These are phyloP conservation scores for Pseudanteris insignis DNA, from an alignment of 2,888 invertebrate species.

Conservation along the genomic window DNA sequence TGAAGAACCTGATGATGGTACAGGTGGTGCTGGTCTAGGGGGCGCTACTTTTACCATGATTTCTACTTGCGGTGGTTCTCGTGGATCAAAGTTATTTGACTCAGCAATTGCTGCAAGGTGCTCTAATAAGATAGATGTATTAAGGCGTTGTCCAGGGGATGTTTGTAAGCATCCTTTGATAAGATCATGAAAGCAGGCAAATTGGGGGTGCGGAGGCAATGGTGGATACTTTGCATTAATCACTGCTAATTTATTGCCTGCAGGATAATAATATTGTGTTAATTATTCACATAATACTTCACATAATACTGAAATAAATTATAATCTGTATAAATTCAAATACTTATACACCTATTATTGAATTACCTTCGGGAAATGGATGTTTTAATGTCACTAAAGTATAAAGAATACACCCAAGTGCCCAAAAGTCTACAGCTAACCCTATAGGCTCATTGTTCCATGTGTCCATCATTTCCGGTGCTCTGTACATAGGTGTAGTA, in stretches of 20 bases:
- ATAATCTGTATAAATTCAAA: too few relatives aligned
- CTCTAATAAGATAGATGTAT: conserved; percentile 83
- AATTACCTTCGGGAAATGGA: conserved; percentile 91
- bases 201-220: conserved; percentile 82
- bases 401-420: conserved; percentile 94
- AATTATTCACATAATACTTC: not conserved
- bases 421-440: conserved; percentile 93
- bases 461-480: conserved; percentile 98
- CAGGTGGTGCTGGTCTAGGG: conserved; percentile 56
- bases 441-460: conserved; percentile 96
- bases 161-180: conserved; percentile 81
- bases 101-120: conserved; percentile 89
- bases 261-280: not conserved
- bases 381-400: conserved; percentile 92
- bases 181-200: conserved; percentile 84
- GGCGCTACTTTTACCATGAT: conserved; percentile 51
- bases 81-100: conserved; percentile 82
- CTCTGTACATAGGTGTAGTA: conserved; percentile 95
- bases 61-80: conserved; percentile 78
- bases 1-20: conserved; percentile 57
- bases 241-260: conserved; percentile 86
- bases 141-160: conserved; percentile 84
- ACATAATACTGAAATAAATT: not conserved
- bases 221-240: conserved; percentile 94
- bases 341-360: too few relatives aligned